A percentile compares a stretch with the other conserved stretches of the same genome.
phyloP scores from a whole-genome alignment of 2,888 invertebrate species.

The Hydraecia micacea region DNA sequence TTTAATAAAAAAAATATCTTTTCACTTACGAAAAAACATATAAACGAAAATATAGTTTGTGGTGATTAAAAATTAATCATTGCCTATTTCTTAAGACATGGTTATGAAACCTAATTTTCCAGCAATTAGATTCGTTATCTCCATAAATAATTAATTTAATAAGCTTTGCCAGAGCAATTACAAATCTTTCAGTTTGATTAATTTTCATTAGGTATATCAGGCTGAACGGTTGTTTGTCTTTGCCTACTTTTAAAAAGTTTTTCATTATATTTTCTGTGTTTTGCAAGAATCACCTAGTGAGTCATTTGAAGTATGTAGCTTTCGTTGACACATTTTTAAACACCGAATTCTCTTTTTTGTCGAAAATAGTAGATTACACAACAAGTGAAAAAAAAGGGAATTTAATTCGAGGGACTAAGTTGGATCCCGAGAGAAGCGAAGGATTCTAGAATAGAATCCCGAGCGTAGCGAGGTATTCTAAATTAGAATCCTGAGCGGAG shows the following conservation, averaged over 20 bases:
- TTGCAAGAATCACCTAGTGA: constrained; percentile 13
- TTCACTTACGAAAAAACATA: background rate
- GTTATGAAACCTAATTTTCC: constrained; percentile 39
- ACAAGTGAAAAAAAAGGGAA: too few species aligned
- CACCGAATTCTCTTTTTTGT: background rate
- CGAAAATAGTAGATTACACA: too few species aligned
- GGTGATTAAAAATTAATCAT: background rate
- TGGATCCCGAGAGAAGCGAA: too few species aligned
- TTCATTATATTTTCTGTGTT: constrained; percentile 10
- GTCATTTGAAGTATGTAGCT: constrained; percentile 5
- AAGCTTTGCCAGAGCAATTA: constrained; percentile 19
- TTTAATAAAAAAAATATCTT: background rate
- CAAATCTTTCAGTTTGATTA: constrained; percentile 16
- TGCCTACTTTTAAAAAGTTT: constrained; percentile 31
- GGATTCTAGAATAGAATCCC: too few species aligned
- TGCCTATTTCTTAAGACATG: background rate
- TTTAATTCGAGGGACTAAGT: too few species aligned
- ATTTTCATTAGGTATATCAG: constrained; percentile 20
- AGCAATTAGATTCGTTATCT: constrained; percentile 28
- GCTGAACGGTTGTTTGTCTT: constrained; percentile 26
- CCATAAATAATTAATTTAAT: constrained; percentile 43
- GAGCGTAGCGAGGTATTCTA: too few species aligned
- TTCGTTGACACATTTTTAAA: constrained; percentile 11
- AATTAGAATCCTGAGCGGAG: too few species aligned
- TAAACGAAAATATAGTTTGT: background rate